phyloP scores from a whole-genome alignment of 2,797 vertebrate species.

The Clarias laeviceps region DNA sequence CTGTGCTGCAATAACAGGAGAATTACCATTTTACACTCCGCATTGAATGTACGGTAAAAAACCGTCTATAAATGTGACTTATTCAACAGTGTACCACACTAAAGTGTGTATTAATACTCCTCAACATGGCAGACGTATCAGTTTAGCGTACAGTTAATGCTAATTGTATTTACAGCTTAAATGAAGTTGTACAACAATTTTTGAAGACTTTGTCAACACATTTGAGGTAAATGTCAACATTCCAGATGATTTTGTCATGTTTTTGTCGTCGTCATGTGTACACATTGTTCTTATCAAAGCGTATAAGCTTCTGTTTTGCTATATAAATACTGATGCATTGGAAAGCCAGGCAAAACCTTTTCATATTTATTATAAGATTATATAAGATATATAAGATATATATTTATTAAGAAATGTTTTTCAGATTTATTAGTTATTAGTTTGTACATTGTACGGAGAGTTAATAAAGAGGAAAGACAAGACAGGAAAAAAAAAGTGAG shows the following conservation, averaged over 20 bases:
- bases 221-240: background rate
- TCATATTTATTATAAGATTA: background rate
- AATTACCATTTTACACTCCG: background rate
- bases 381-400: too few species aligned
- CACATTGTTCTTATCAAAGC: background rate
- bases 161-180: background rate
- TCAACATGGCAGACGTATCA: background rate
- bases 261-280: background rate
- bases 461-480: slow-evolving; percentile 39
- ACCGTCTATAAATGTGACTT: background rate
- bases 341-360: background rate
- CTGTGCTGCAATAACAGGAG: background rate
- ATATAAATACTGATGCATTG: background rate
- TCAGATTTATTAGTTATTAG: too few species aligned
- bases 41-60: background rate
- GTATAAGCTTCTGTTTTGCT: background rate
- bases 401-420: too few species aligned
- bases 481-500: slow-evolving; percentile 46
- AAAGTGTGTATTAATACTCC: background rate
- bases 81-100: background rate
- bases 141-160: background rate
- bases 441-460: slow-evolving; percentile 6
- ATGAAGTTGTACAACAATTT: background rate
- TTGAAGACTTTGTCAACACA: background rate
- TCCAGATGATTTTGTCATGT: background rate